A percentile compares a stretch with the other conserved stretches of the same genome.
phyloP scores from a whole-genome alignment of 2,797 vertebrate genomes.

The Semaprochilodus insignis region DNA sequence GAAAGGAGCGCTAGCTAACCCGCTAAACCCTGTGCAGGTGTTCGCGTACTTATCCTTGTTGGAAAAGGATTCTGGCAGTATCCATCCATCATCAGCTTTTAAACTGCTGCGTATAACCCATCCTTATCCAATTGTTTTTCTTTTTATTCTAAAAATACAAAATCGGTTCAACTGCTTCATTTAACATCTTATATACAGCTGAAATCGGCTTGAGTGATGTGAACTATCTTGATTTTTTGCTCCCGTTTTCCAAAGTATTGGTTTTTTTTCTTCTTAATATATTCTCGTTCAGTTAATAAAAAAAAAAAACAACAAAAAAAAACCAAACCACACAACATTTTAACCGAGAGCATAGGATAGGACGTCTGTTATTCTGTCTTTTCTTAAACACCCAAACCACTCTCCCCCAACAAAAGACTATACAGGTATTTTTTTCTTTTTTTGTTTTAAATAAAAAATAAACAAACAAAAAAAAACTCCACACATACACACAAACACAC shows the following conservation, averaged over 20 bases:
- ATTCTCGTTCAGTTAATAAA: constrained; percentile 59
- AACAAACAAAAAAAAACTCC: constrained; percentile 48
- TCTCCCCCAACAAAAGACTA: constrained; percentile 65
- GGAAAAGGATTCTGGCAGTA: constrained; percentile 72
- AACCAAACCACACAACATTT: not conserved
- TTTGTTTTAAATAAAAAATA: constrained; percentile 29
- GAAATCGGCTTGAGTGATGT: constrained; percentile 66
- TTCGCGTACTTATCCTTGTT: constrained; percentile 27
- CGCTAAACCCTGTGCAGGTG: constrained; percentile 15
- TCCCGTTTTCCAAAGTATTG: constrained; percentile 67
- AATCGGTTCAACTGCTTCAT: constrained; percentile 59
- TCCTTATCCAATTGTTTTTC: constrained; percentile 62
- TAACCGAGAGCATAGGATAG: constrained; percentile 73
- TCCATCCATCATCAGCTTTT: constrained; percentile 48
- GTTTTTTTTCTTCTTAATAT: constrained; percentile 52
- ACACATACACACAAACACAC: constrained; percentile 49
- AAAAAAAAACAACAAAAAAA: not conserved
- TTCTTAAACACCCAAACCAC: constrained; percentile 72
- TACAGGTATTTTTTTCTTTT: constrained; percentile 63
- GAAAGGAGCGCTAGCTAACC: not conserved
- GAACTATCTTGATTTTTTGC: constrained; percentile 65
- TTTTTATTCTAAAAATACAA: constrained; percentile 76
- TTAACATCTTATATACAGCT: constrained; percentile 73
- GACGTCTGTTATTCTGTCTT: constrained; percentile 75
- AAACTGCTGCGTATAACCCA: constrained; percentile 62